Evolutionary conservation across 2,113 vertebrate species (phyloP), one percentile per base, ranked within the genome.

Genomic region (Uria aalge): DNA sequence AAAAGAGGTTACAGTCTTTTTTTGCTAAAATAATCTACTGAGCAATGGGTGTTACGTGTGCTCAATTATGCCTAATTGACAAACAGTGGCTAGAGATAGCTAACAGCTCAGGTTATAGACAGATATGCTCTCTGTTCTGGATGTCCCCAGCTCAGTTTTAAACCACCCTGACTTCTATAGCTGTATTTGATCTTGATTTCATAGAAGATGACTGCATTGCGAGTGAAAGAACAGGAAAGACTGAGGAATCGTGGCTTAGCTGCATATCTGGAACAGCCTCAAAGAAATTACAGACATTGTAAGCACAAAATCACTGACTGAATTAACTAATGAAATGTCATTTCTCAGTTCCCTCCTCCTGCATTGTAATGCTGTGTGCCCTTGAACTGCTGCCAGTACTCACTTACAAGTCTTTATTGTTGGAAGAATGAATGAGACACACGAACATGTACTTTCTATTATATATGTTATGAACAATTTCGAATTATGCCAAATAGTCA

Each of bases 301-400:
- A 91, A 91, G 62, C 57, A 89, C 73, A 95, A 94, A 95, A 89
- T 68, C 83, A 91, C 38, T 79, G 66, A 85, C 55, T 56, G 77
- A 90, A 85, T 86, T 90, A 94, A 69, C 60, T 94, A 95, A 93
- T 82, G 73, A 81, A 96, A 94, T 94, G 68, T 78, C 60, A 93
- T 92, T 88, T 92, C 66, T 95, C 43, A 72, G 52, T 82, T 91
- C 40, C 40, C 13, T 56, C 34, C 53, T 75, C 73, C 74, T 89
- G 68, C 60, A 79, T 18, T 72, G 56, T 68, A 92, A 62, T 79
- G 38, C 27, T 29, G 24, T 24, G 24, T 76, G 74, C 26, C 89
- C 91, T 95, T 95, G 86, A 91, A 90, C n/a, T 79, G 26, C 59
- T 74, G 86, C 72, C 27, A 48, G 30, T 47, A 52, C 16, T 81